Evolutionary conservation across 2,888 invertebrate genomes (phyloP).

Genomic region (Eristalinus sepulchralis): DNA sequence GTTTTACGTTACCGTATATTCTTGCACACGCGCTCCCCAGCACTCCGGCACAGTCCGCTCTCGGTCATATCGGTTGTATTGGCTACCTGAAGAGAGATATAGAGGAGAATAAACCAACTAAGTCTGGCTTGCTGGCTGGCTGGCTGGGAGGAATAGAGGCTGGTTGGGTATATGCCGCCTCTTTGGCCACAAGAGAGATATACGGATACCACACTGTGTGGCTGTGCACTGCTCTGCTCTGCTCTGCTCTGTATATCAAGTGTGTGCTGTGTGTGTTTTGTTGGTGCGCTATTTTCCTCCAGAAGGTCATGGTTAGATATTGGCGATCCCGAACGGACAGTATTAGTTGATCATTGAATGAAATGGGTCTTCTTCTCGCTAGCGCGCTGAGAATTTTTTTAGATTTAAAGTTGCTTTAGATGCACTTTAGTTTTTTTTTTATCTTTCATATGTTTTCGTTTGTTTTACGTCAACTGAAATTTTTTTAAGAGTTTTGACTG

Average conservation of each 20-base stretch:
- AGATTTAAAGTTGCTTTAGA: background rate
- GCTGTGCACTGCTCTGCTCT: conserved; percentile 25
- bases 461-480: background rate
- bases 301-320: conserved; percentile 81
- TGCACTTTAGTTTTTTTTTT: conserved; percentile 12
- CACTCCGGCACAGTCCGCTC: conserved; percentile 9
- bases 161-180: conserved; percentile 56
- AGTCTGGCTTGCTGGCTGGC: conserved; percentile 28
- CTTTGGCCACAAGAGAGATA: conserved; percentile 61
- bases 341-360: conserved; percentile 79
- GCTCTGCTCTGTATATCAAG: conserved; percentile 74
- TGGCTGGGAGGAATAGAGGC: conserved; percentile 49
- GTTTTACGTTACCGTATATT: conserved; percentile 68
- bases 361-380: conserved; percentile 77
- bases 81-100: conserved; percentile 57
- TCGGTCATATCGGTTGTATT: conserved; percentile 65
- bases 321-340: conserved; percentile 79
- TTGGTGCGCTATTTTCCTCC: conserved; percentile 78
- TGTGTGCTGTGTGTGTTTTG: conserved; percentile 69
- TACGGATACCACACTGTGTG: background rate
- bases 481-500: conserved; percentile 6
- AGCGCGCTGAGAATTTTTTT: conserved; percentile 62
- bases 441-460: background rate
- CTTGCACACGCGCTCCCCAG: conserved; percentile 42
- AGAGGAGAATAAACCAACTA: conserved; percentile 9